Conservation (phyloP, 2,797 vertebrate species). For the Dryobates pubescens region DNA sequence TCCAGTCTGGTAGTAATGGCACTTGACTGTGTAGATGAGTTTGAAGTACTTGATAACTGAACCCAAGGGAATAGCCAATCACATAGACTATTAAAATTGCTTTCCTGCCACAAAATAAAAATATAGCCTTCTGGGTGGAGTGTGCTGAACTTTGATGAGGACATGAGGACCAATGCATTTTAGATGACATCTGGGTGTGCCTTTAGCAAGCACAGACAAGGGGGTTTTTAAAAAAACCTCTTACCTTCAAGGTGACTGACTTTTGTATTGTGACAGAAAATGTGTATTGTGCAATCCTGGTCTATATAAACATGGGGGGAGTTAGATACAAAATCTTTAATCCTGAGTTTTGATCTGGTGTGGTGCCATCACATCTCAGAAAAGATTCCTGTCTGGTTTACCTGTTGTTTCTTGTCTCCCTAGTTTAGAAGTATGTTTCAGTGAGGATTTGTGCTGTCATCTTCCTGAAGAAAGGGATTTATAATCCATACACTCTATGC, state of each 20-base stretch:
- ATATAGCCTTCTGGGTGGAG: not conserved
- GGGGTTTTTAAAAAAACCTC: not conserved
- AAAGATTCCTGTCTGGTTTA: not conserved
- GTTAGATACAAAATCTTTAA: not conserved
- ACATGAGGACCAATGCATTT: not conserved
- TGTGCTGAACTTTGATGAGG: not conserved
- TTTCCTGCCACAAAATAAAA: constrained; percentile 51
- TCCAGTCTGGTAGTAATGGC: not conserved
- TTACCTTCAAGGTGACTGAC: not conserved
- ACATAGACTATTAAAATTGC: not conserved
- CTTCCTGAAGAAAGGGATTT: not conserved
- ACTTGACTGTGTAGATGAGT: not conserved
- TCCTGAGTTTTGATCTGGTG: not conserved
- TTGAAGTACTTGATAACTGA: not conserved
- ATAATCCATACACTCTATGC: not conserved
- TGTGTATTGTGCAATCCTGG: not conserved
- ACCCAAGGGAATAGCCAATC: constrained; percentile 20
- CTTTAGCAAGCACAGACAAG: not conserved
- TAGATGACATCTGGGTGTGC: not conserved
- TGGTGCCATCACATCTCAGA: not conserved
- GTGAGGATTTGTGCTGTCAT: not conserved
- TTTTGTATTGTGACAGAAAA: not conserved
- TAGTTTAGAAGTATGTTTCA: not conserved
- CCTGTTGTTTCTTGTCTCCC: constrained; percentile 6
- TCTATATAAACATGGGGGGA: not conserved